Evolutionary conservation across 2,888 invertebrate species (phyloP), one percentile per base, ranked within the genome.

Genomic region (Nemapogon koenigi): DNA sequence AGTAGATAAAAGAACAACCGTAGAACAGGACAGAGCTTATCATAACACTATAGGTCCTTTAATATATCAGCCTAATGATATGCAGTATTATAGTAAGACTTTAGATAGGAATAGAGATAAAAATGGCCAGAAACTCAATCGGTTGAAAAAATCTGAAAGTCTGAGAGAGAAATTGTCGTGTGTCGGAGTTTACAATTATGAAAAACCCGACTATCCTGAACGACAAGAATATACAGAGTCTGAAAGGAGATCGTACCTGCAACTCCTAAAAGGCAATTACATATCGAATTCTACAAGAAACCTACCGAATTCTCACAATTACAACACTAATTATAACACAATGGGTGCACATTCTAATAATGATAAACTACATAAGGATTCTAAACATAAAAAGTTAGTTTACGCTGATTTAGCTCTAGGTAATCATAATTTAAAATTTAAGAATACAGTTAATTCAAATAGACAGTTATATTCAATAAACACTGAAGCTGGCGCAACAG

Each of bases 391-490:
- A 64, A 79, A 76, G 50, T 57, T 80, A 65, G 79, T 80, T 36
- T 80, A 80, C 50, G 80, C 80, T 46, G 80, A 80, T 53, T 59
- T 80, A 70, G 80, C 80, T 25, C 65, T 80, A 69, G 78, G 76
- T 54, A 80, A 80, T 56, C 80, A 80, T 67, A 80, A 80, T 62
- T 59, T 80, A 63, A 80, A 80, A 53, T 80, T 80, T 70, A 80
- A 80, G 57, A 80, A 80, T 59, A 80, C 80, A 50, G 80, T 80
- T 64, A 80, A 80, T 70, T 80, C 80, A 45, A 80, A 80, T 68
- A 72, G 79, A 61, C 80, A 78, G 52, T 66, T 80, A 55, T 80
- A 79, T 57, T 79, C 75, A 53, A 78, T 78, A 41, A 79, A 79
- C 58, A 58, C 76, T 57, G 67, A 59, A 54, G 51, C 61, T 62